Base-by-base conservation (phyloP, 2,888 invertebrate genomes). In the Podotricha telesiphe region DNA sequence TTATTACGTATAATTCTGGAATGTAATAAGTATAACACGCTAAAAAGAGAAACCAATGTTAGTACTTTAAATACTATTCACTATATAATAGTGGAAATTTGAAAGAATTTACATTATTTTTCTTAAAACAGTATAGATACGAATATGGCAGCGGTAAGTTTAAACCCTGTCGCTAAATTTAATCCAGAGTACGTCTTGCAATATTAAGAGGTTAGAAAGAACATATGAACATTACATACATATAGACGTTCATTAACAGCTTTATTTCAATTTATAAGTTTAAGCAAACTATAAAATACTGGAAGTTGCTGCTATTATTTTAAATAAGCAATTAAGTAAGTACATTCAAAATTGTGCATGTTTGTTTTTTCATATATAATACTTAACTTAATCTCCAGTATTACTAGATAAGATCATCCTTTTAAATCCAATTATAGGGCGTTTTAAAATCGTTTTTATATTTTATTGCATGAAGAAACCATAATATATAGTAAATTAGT, bases 11-110 rank as follows among this genome's bases (percentile, higher is more conserved):
- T 76, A 78, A 78, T 78, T 82, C 45, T 82, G 89, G 89, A 89
- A 89, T 89, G 89, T 89, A 85, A 84, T 79, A 80, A 86, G 80
- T 83, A 81, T 78, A 83, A 82, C 82, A 84, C 83, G 83, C 82
- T 86, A 85, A 78, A 74, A 78, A 77, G 76, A 77, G 75, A 69
- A 72, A 15, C 53, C 53, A 80, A 78, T 76, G 72, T 76, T 79
- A 76, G 78, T 79, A 77, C 79, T 74, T 74, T 73, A 76, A 40
- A 79, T 78, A 79, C 76, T 80, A 80, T 78, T 74, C 79, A 80
- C 77, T 76, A 78, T 78, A 79, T 66, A 66, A 50, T 17, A 59
- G 34, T 66, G 17, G 45, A 50, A 53, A 28, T 65, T 65, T 51
- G 42, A 42, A 50, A 53, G 20, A 69, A 66, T 66, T 66, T 64